These are phyloP conservation scores for Toxostoma redivivum DNA, from an alignment of 2,113 vertebrate species.

Conservation along the genomic window DNA sequence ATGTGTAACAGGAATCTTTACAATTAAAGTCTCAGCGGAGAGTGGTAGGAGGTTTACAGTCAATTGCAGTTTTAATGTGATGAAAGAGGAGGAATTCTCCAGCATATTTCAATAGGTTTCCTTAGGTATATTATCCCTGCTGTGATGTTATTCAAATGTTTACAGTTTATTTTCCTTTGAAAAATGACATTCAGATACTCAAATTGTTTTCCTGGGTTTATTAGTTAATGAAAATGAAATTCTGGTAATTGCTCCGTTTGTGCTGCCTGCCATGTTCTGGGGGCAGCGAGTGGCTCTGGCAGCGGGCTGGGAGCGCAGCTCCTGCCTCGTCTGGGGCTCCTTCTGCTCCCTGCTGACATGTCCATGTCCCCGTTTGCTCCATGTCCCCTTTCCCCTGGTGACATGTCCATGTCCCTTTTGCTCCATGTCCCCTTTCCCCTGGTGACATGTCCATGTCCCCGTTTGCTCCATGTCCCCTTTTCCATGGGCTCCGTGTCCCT, in stretches of 20 bases:
- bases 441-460: not conserved
- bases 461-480: not conserved
- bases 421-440: too few species aligned
- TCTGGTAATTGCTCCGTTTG: slow-evolving; percentile 45
- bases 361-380: too few species aligned
- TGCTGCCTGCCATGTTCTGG: not conserved
- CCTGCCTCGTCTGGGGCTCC: fast-evolving
- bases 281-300: slow-evolving; percentile 2
- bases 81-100: slow-evolving; percentile 77
- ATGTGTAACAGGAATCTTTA: slow-evolving; percentile 85
- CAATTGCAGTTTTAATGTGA: slow-evolving; percentile 82
- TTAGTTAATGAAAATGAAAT: slow-evolving; percentile 81
- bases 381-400: not conserved
- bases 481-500: not conserved
- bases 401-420: not conserved
- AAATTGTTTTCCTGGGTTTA: slow-evolving; percentile 77
- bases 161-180: slow-evolving; percentile 83
- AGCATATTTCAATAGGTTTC: slow-evolving; percentile 80
- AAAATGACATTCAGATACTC: slow-evolving; percentile 77
- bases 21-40: slow-evolving; percentile 85
- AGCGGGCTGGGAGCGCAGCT: slow-evolving; percentile 17
- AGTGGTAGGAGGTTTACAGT: slow-evolving; percentile 81
- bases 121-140: slow-evolving; percentile 81
- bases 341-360: slow-evolving; percentile 3
- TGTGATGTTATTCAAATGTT: slow-evolving; percentile 85